phyloP scores from a whole-genome alignment of 2,113 vertebrate genomes.

The Numida meleagris region DNA sequence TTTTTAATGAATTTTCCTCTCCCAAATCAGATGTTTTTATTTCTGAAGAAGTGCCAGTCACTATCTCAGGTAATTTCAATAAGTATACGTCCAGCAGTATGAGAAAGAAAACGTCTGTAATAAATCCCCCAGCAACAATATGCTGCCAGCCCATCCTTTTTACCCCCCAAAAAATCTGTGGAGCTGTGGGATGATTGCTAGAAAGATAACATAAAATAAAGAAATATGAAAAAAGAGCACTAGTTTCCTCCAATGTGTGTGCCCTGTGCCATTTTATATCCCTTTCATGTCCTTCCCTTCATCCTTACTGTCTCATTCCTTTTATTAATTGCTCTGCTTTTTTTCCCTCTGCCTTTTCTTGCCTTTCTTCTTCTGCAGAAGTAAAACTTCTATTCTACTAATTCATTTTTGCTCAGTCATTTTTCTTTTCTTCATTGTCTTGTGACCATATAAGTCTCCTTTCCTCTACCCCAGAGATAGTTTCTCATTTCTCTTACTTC shows the following conservation, averaged over 20 bases:
- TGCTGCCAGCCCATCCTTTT: neutral
- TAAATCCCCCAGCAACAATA: neutral
- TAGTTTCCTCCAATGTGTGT: neutral
- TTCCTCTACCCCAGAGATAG: neutral
- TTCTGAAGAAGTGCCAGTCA: neutral
- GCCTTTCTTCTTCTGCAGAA: neutral
- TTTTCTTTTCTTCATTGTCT: constrained; percentile 18
- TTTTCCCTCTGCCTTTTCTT: neutral
- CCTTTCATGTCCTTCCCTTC: neutral
- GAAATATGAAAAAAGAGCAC: neutral
- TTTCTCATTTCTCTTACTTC: neutral
- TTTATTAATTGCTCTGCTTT: constrained; percentile 42
- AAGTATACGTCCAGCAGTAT: neutral
- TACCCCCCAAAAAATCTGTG: neutral
- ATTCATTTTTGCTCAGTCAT: constrained; percentile 14
- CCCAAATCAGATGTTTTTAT: neutral
- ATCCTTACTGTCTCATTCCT: constrained; percentile 30
- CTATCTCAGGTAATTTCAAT: neutral
- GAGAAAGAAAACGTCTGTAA: neutral
- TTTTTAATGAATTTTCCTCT: neutral
- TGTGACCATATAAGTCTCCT: neutral
- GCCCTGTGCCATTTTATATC: constrained; percentile 14
- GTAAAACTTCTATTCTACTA: neutral
- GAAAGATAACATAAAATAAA: neutral
- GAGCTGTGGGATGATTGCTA: neutral